Evolutionary conservation across 1,140 invertebrate genomes (phyloP).

Genomic region (Heterodera carotae): DNA sequence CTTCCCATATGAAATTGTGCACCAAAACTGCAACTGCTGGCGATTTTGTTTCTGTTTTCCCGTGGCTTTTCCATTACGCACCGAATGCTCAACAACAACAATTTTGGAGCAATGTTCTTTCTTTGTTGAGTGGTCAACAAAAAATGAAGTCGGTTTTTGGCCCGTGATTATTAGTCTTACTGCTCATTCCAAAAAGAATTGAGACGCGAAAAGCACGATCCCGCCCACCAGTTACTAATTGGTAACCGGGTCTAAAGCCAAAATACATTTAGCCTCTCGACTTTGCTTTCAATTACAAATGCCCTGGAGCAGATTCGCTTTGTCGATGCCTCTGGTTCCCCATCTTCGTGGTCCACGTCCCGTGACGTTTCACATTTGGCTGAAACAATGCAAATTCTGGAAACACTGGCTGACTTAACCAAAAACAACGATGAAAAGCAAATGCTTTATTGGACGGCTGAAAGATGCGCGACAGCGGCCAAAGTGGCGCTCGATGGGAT

Average conservation of each 20-base stretch:
- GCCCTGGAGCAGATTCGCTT: slow-evolving; percentile 1
- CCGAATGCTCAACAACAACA: slow-evolving; percentile 11
- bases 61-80: not conserved
- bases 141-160: not conserved
- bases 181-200: too few relatives aligned
- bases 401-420: not conserved
- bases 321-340: not conserved
- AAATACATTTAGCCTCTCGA: slow-evolving; percentile 5
- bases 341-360: not conserved
- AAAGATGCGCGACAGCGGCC: not conserved
- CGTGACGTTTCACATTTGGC: not conserved
- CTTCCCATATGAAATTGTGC: not conserved
- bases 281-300: not conserved
- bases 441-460: not conserved
- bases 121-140: not conserved
- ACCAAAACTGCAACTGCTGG: not conserved
- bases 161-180: too few relatives aligned
- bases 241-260: too few relatives aligned
- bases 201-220: too few relatives aligned
- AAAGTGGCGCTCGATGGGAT: not conserved
- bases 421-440: not conserved
- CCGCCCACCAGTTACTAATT: too few relatives aligned
- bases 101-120: not conserved
- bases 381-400: not conserved
- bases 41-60: not conserved